Percentiles rank a stretch among this genome's conserved stretches.
Evolutionary conservation across 2,113 vertebrate species (phyloP).

Genomic region (Girardinichthys multiradiatus): DNA sequence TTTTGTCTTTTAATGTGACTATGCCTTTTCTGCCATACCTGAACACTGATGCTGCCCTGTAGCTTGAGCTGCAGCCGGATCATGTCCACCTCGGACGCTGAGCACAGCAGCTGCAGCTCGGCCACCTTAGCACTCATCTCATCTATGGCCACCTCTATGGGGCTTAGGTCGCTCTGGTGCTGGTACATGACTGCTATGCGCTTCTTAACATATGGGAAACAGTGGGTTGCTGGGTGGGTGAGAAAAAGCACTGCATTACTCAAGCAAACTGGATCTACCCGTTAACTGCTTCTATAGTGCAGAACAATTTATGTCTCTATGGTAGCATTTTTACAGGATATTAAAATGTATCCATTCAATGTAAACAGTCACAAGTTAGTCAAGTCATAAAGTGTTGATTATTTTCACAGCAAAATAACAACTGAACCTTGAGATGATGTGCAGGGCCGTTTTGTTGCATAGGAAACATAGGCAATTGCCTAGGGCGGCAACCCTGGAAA

Average conservation of each 20-base stretch:
- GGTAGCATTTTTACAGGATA: slow-evolving; percentile 3
- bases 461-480: no score
- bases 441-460: no score
- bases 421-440: slow-evolving; percentile 49
- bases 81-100: slow-evolving; percentile 95
- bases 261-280: background rate
- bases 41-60: slow-evolving; percentile 95
- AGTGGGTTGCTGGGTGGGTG: slow-evolving; percentile 87
- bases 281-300: background rate
- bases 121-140: slow-evolving; percentile 96
- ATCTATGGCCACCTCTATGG: slow-evolving; percentile 97
- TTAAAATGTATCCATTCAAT: background rate
- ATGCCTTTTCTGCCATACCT: slow-evolving; percentile 58
- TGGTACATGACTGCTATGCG: slow-evolving; percentile 97
- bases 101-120: slow-evolving; percentile 90
- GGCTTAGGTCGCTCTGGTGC: slow-evolving; percentile 94
- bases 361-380: background rate
- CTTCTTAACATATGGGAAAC: slow-evolving; percentile 97
- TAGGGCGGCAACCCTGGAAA: no score
- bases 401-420: slow-evolving; percentile 40
- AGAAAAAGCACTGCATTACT: background rate
- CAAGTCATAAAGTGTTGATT: slow-evolving; percentile 21
- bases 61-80: slow-evolving; percentile 97
- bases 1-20: background rate
- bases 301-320: background rate